These are phyloP conservation scores for Coranthus polyacanthus DNA, from an alignment of 2,797 vertebrate species.

Conservation along the genomic window DNA sequence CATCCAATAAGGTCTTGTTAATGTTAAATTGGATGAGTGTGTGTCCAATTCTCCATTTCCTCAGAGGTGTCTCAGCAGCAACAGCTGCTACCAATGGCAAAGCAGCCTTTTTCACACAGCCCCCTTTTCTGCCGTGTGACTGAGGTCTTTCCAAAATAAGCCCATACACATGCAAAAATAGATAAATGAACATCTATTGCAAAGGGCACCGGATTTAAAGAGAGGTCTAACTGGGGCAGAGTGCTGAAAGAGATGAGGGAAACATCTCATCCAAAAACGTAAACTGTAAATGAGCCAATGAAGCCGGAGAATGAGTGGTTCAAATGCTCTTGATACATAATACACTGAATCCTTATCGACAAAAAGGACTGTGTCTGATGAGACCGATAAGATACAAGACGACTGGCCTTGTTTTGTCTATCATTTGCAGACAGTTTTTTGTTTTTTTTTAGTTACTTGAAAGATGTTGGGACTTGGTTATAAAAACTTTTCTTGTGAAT, in stretches of 20 bases:
- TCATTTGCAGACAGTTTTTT: not conserved
- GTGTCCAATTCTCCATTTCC: constrained; percentile 87
- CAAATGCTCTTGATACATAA: constrained; percentile 48
- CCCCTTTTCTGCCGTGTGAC: constrained; percentile 77
- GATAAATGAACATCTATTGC: constrained; percentile 82
- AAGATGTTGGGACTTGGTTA: constrained; percentile 2
- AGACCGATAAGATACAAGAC: constrained; percentile 28
- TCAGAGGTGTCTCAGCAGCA: constrained; percentile 84
- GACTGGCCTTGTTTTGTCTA: constrained; percentile 3
- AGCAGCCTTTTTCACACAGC: constrained; percentile 73
- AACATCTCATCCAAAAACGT: constrained; percentile 64
- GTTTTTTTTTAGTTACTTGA: no score
- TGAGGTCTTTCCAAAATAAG: constrained; percentile 83
- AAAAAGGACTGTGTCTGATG: constrained; percentile 42
- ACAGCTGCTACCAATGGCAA: constrained; percentile 87
- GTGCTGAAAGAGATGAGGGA: constrained; percentile 58
- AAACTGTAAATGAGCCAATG: constrained; percentile 71
- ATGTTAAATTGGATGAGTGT: constrained; percentile 88
- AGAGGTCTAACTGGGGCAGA: constrained; percentile 58
- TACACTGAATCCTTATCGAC: constrained; percentile 37
- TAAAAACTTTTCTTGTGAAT: constrained; percentile 17
- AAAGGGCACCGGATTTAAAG: constrained; percentile 79
- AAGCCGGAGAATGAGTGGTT: constrained; percentile 60
- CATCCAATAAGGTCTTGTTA: constrained; percentile 89
- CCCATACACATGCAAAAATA: constrained; percentile 83